Evolutionary conservation across 2,113 vertebrate species (phyloP).

Genomic region (Trichomycterus rosablanca): DNA sequence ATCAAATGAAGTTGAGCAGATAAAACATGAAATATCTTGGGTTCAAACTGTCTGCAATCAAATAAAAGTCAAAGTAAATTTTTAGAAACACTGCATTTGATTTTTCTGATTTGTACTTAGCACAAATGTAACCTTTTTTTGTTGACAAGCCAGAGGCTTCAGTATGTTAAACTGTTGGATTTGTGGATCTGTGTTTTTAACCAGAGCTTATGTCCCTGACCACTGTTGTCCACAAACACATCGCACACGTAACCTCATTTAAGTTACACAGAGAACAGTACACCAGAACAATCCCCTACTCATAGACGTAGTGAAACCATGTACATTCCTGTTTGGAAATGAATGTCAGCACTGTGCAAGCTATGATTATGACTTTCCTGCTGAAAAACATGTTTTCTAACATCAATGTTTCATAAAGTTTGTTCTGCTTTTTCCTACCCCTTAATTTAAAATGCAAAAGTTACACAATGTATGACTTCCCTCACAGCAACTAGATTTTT

Average conservation of each 20-base stretch:
- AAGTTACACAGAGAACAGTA: no score
- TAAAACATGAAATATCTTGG: no score
- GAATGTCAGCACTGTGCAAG: slow-evolving; percentile 55
- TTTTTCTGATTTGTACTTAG: no score
- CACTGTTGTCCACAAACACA: background rate
- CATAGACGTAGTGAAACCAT: background rate
- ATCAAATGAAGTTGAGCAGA: no score
- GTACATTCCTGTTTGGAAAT: slow-evolving; percentile 9
- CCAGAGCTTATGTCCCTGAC: background rate
- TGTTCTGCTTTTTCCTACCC: slow-evolving; percentile 21
- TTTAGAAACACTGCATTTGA: no score
- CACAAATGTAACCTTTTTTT: slow-evolving; percentile 58
- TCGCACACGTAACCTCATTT: no score
- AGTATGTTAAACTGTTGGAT: slow-evolving; percentile 39
- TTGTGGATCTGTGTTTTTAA: slow-evolving; percentile 18
- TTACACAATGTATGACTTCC: slow-evolving; percentile 8
- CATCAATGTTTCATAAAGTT: slow-evolving; percentile 45
- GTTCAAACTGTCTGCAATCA: no score
- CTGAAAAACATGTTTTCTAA: slow-evolving; percentile 60
- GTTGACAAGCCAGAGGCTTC: slow-evolving; percentile 52
- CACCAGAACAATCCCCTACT: no score
- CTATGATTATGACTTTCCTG: slow-evolving; percentile 15
- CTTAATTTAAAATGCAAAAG: slow-evolving; percentile 6
- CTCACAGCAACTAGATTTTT: background rate
- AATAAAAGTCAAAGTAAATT: no score